A percentile compares a stretch with the other conserved stretches of the same genome.
These are phyloP conservation scores for Caenorhabditis doughertyi DNA, from an alignment of 2,888 invertebrate species.

Conservation along the genomic window DNA sequence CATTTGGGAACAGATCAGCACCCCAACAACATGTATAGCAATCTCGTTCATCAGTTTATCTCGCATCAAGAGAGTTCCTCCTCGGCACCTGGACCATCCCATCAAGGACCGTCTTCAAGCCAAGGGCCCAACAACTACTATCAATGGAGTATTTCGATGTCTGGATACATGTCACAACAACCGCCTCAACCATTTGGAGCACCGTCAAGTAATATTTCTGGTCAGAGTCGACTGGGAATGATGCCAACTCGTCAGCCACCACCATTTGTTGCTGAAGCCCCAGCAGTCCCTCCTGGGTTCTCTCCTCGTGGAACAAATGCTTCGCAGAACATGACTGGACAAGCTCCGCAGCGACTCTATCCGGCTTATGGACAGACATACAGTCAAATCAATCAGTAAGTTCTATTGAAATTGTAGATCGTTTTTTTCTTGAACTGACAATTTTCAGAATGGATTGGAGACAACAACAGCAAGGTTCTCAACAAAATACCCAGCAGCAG, in stretches of 20 bases:
- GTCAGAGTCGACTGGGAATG: conserved; percentile 24
- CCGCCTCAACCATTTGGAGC: conserved; percentile 13
- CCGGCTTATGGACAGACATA: background rate
- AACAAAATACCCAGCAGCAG: conserved; percentile 23
- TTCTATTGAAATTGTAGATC: no score
- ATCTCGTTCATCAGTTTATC: conserved; percentile 71
- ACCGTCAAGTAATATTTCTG: background rate
- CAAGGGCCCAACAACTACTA: conserved; percentile 55
- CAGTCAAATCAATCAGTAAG: conserved; percentile 12
- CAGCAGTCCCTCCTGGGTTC: conserved; percentile 51
- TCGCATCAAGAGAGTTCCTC: conserved; percentile 59
- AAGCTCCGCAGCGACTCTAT: background rate
- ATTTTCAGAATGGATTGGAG: conserved; percentile 47
- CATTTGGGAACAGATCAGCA: conserved; percentile 5
- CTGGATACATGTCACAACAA: conserved; percentile 32
- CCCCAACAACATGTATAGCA: conserved; percentile 9
- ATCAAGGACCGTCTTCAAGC: conserved; percentile 1
- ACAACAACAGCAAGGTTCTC: conserved; percentile 30
- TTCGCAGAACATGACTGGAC: background rate
- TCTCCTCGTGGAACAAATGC: background rate
- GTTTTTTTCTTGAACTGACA: background rate
- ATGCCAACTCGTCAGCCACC: conserved; percentile 24
- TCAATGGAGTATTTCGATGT: no score
- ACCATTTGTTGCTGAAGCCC: conserved; percentile 29
- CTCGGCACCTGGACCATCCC: conserved; percentile 14